Evolutionary conservation across 2,113 vertebrate species (phyloP).

Genomic region (Triplophysa siluroides): DNA sequence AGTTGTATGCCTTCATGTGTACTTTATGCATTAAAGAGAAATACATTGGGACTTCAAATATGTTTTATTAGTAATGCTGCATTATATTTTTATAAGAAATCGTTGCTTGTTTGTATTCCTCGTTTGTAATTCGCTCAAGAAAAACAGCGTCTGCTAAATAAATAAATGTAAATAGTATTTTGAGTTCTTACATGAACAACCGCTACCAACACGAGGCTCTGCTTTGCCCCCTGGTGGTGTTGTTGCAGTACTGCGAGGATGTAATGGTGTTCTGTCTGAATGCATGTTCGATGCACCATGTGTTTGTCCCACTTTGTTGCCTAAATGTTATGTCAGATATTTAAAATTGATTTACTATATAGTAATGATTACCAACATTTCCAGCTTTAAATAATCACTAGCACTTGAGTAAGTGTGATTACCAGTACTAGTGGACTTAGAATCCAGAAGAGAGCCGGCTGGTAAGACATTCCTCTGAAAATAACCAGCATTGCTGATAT

Average conservation of each 20-base stretch:
- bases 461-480: constrained; percentile 59
- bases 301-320: not conserved
- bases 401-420: not conserved
- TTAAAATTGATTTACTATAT: not conserved
- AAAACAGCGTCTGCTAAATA: no score
- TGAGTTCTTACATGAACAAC: not conserved
- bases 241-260: not conserved
- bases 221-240: not conserved
- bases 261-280: not conserved
- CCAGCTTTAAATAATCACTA: not conserved
- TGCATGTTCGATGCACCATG: not conserved
- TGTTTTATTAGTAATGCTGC: no score
- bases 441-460: constrained; percentile 14
- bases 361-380: not conserved
- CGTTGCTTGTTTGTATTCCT: no score
- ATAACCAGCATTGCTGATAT: constrained; percentile 58
- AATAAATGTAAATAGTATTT: not conserved
- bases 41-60: no score
- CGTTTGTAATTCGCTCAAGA: no score
- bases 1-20: not conserved
- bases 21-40: not conserved
- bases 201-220: not conserved
- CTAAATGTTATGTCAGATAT: not conserved
- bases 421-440: not conserved
- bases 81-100: no score